These are phyloP conservation scores for Myopa tessellatipennis DNA, from an alignment of 2,888 invertebrate genomes.

Conservation along the genomic window DNA sequence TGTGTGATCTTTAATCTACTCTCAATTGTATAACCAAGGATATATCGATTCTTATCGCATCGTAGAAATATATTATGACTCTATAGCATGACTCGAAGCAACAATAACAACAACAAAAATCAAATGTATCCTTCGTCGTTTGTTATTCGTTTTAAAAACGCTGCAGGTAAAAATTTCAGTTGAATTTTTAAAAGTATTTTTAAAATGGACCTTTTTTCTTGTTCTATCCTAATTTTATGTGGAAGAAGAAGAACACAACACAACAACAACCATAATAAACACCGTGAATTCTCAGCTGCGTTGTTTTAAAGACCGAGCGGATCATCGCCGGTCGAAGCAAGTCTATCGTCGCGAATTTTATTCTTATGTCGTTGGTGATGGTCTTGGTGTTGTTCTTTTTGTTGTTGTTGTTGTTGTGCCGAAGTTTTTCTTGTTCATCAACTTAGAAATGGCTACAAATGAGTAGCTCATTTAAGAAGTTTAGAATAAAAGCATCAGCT, in stretches of 20 bases:
- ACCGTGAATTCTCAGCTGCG: not conserved
- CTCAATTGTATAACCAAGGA: too few species aligned
- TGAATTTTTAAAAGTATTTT: slow-evolving; percentile 44
- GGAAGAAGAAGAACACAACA: not conserved
- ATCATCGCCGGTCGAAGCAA: too few species aligned
- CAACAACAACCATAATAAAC: slow-evolving; percentile 29
- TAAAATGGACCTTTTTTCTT: slow-evolving; percentile 31
- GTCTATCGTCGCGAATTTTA: too few species aligned
- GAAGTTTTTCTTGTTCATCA: slow-evolving; percentile 51
- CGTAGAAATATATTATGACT: too few species aligned
- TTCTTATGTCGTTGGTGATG: too few species aligned
- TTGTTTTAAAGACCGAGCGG: too few species aligned
- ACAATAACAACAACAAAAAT: slow-evolving; percentile 46
- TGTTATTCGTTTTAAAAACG: slow-evolving; percentile 60
- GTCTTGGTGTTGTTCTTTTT: slow-evolving; percentile 16
- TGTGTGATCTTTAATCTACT: too few species aligned
- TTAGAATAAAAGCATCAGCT: slow-evolving; percentile 43
- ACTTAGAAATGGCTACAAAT: slow-evolving; percentile 66
- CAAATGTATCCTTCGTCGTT: slow-evolving; percentile 58
- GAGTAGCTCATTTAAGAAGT: slow-evolving; percentile 64
- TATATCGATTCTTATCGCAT: too few species aligned
- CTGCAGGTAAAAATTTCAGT: slow-evolving; percentile 49
- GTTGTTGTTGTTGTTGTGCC: slow-evolving; percentile 28
- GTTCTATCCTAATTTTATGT: slow-evolving; percentile 12
- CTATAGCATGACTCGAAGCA: too few species aligned